Base-by-base conservation (phyloP, 2,113 vertebrate species). In the Illadopsis cleaveri region DNA sequence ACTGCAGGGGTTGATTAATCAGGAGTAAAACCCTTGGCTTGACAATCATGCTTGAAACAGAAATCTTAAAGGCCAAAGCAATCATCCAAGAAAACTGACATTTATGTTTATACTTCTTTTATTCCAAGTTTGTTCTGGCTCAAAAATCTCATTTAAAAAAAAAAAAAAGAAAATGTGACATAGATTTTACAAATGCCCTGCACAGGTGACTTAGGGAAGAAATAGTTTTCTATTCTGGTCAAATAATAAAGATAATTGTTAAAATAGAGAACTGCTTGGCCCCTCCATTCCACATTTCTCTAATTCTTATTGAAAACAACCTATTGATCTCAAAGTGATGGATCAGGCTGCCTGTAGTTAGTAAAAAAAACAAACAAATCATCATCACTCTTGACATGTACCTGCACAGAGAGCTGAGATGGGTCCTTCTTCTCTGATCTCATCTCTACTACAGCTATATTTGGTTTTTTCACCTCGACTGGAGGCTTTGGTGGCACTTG, bases 391-490 rank as follows among this genome's bases (percentile, higher is more conserved):
- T 75, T 87, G 31, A 50, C 38, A 40, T 9, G 31, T 96, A 99
- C 99, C 98, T 99, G 98, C n/a, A 99, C 96, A 88, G 98, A 95
- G 47, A 99, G 98, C 14, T 98, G 96, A 64, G 98, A 96, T 17
- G 95, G 97, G 21, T 97, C 97, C 91, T 98, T 98, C 2, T 98
- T 97, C 79, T 98, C 97, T 2, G 96, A 98, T 83, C 56, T 98
- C 97, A 98, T 93, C 75, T 98, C 97, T 87, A 98, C 60, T 24
- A 98, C 79, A 42, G 98, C 98, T 50, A 98, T 50, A 23, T 97
- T 98, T 69, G 98, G 80, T 7, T 98, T 98, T 66, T 97, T 97
- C 6, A 97, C 51, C 76, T 93, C 91, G 8, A 54, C 38, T 2
- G 86, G 69, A 57, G 48, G 50, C 84, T 98, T 98, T 71, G 82